Base-by-base conservation (phyloP, 2,888 invertebrate genomes). In the Harpalus rufipes region DNA sequence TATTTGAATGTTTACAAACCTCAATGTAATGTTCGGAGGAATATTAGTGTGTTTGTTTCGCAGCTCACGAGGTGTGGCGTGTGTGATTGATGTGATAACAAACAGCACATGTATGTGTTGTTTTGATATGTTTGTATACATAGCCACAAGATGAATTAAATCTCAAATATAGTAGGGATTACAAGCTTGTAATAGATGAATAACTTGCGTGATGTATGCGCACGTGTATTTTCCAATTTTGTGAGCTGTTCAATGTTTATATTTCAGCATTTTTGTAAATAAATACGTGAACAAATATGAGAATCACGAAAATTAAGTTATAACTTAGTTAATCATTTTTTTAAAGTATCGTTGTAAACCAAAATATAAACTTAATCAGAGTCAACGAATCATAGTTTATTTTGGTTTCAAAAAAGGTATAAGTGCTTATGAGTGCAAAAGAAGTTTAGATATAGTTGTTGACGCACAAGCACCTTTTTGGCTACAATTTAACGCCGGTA, bases 81-180 rank as follows among this genome's bases (percentile, higher is more conserved):
- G 21, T 58, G 56, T 79, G 79, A 79, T 79, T 79, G 79, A 79
- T 79, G 79, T 58, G 39, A 39, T 59, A 39, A n/a, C 61, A 79
- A 79, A 79, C 79, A 79, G 7, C 12, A 51, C 58, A 76, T 44
- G 41, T 25, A 56, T 76, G 51, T 59, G 14, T 74, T 39, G 58
- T 74, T 74, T 41, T 41, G 72, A 59, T 58, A 58, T 16, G 78
- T 78, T n/a, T 59, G 58, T 61, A 39, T 79, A 51, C 32, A 39
- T 59, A 51, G 16, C 59, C 59, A 79, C 39, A 58, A 59, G 61
- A 61, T 79, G 59, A 79, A 79, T 79, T 79, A 39, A 78, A 58
- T 56, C 32, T 58, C 78, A 39, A 61, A 59, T 41, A 61, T 74
- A 44, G 72, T 18, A 59, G 59, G 18, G 14, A 59, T 51, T 51